A percentile compares a stretch with the other conserved stretches of the same genome.
Conservation (phyloP, 2,797 vertebrate species). For the Melopsittacus undulatus region DNA sequence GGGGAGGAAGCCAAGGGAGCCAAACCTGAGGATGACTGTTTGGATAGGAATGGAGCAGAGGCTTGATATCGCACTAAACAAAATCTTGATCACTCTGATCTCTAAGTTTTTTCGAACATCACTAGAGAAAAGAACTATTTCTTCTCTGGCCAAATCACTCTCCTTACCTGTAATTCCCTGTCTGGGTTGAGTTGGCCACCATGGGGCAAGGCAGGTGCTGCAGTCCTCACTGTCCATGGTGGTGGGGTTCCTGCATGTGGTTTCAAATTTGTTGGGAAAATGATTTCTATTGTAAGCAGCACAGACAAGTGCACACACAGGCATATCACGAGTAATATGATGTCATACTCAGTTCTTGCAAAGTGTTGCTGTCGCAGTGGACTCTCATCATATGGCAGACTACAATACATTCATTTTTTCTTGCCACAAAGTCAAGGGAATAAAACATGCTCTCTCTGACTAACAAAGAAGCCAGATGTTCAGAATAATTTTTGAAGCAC, state of each 20-base stretch:
- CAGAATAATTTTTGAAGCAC: constrained; percentile 11
- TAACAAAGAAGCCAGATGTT: constrained; percentile 45
- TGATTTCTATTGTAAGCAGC: background rate
- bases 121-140: background rate
- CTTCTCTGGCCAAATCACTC: background rate
- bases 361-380: background rate
- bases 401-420: background rate
- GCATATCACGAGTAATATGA: background rate
- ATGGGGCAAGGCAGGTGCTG: background rate
- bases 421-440: background rate
- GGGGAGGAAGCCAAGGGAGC: background rate
- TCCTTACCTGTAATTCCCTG: background rate
- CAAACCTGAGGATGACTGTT: background rate
- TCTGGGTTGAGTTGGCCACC: background rate
- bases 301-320: rapidly evolving
- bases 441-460: constrained; percentile 1
- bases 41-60: background rate
- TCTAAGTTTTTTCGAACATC: background rate
- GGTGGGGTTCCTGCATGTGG: background rate
- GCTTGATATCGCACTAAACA: background rate
- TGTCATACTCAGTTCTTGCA: background rate
- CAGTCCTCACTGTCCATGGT: background rate
- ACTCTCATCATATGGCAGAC: background rate
- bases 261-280: background rate
- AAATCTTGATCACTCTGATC: background rate